phyloP scores from a whole-genome alignment of 2,888 invertebrate species.

The Drosophila planitibia region DNA sequence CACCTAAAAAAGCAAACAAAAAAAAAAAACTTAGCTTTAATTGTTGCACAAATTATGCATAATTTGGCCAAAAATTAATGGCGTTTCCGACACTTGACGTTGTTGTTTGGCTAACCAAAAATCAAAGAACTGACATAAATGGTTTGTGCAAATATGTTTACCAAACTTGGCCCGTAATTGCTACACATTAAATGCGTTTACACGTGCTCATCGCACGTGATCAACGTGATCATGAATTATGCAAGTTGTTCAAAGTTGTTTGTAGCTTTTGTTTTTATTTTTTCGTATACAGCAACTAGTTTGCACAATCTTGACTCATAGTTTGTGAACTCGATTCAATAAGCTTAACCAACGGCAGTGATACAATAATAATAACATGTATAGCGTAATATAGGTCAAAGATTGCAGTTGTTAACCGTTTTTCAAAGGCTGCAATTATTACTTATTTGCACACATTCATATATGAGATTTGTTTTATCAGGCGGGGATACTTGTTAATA shows the following conservation, averaged over 20 bases:
- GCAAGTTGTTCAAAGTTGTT: slow-evolving; percentile 6
- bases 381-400: slow-evolving; percentile 47
- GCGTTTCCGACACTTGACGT: slow-evolving; percentile 64
- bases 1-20: not conserved
- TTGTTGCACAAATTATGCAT: slow-evolving; percentile 72
- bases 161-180: slow-evolving; percentile 17
- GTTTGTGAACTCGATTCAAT: slow-evolving; percentile 15
- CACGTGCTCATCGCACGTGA: slow-evolving; percentile 39
- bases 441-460: slow-evolving; percentile 8
- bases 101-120: slow-evolving; percentile 21
- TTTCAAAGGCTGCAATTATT: slow-evolving; percentile 24
- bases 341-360: slow-evolving; percentile 5
- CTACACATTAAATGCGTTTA: slow-evolving; percentile 21
- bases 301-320: slow-evolving; percentile 17
- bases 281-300: slow-evolving; percentile 22
- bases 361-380: slow-evolving; percentile 14
- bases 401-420: slow-evolving; percentile 36
- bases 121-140: slow-evolving; percentile 39
- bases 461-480: not conserved
- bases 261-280: slow-evolving; percentile 10
- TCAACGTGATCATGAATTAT: slow-evolving; percentile 22
- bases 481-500: slow-evolving; percentile 7
- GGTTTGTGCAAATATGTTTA: slow-evolving; percentile 42
- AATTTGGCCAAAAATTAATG: slow-evolving; percentile 51
- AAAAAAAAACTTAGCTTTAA: slow-evolving; percentile 50